These are phyloP conservation scores for Procambarus virginalis DNA, from an alignment of 1,140 invertebrate genomes.

Conservation along the genomic window DNA sequence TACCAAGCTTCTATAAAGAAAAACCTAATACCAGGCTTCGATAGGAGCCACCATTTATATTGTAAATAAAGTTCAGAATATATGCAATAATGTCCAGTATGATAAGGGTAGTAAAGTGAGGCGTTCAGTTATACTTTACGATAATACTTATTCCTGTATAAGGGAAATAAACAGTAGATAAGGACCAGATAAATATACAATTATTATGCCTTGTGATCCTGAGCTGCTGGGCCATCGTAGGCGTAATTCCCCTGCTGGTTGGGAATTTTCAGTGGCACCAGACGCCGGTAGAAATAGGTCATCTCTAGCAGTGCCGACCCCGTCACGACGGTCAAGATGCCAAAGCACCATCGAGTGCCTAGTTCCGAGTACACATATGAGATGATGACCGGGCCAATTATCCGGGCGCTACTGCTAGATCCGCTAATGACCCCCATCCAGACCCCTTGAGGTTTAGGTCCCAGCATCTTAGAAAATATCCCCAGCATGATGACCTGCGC, in stretches of 20 bases:
- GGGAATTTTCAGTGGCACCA: constrained; percentile 63
- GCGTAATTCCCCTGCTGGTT: not conserved
- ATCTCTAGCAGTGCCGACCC: constrained; percentile 6
- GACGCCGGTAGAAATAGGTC: constrained; percentile 35
- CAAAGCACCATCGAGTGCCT: constrained; percentile 61
- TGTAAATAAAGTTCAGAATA: no score
- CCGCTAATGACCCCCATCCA: constrained; percentile 70
- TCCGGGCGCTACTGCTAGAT: constrained; percentile 60
- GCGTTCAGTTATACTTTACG: no score
- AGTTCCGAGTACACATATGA: constrained; percentile 60
- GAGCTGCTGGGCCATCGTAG: constrained; percentile 22
- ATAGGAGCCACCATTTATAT: no score
- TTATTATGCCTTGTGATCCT: not conserved
- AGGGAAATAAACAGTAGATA: no score
- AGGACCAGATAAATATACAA: no score
- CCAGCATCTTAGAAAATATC: constrained; percentile 68
- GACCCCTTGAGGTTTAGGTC: constrained; percentile 63
- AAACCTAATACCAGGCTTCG: no score
- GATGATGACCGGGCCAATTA: constrained; percentile 70
- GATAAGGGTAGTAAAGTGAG: no score
- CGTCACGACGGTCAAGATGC: constrained; percentile 23
- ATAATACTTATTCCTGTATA: no score
- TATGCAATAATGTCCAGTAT: no score
- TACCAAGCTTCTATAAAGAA: no score
- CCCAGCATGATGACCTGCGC: constrained; percentile 25